Percentiles rank a stretch among this genome's conserved stretches.
phyloP scores from a whole-genome alignment of 2,888 invertebrate genomes.

The Rhagium mordax region DNA sequence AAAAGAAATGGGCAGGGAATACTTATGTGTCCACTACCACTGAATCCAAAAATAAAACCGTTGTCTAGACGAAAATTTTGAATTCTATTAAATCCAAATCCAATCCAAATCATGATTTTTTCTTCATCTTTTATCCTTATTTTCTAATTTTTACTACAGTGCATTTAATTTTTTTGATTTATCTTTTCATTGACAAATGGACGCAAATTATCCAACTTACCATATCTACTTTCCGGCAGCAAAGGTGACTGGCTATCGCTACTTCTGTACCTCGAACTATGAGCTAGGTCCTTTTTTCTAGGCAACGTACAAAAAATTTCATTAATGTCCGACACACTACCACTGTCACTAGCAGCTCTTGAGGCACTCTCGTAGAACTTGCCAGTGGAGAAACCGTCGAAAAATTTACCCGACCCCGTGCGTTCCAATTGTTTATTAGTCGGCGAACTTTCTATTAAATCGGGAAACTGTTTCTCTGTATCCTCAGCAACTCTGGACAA shows the following conservation, averaged over 20 bases:
- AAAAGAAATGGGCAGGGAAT: too few relatives aligned
- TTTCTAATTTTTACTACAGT: too few relatives aligned
- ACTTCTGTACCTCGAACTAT: constrained; percentile 65
- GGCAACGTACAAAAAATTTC: constrained; percentile 80
- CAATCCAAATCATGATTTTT: too few relatives aligned
- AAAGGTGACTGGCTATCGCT: constrained; percentile 84
- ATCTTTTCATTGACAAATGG: too few relatives aligned
- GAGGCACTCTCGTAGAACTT: constrained; percentile 32
- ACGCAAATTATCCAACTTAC: constrained; percentile 29
- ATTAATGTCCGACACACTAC: constrained; percentile 66
- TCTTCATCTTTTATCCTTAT: too few relatives aligned
- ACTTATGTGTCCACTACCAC: too few relatives aligned
- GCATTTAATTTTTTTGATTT: too few relatives aligned
- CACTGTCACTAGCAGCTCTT: constrained; percentile 63
- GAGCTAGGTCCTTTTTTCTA: constrained; percentile 61
- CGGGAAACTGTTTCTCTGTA: constrained; percentile 64
- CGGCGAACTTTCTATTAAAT: constrained; percentile 66
- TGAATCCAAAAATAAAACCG: too few relatives aligned
- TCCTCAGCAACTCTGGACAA: constrained; percentile 61
- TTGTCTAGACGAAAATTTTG: too few relatives aligned
- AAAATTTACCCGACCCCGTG: constrained; percentile 11
- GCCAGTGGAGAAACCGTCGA: constrained; percentile 26
- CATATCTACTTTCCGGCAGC: constrained; percentile 79
- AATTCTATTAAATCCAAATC: too few relatives aligned
- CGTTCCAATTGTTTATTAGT: constrained; percentile 43